Evolutionary conservation across 2,888 invertebrate species (phyloP).

Genomic region (Plagodis dolabraria): DNA sequence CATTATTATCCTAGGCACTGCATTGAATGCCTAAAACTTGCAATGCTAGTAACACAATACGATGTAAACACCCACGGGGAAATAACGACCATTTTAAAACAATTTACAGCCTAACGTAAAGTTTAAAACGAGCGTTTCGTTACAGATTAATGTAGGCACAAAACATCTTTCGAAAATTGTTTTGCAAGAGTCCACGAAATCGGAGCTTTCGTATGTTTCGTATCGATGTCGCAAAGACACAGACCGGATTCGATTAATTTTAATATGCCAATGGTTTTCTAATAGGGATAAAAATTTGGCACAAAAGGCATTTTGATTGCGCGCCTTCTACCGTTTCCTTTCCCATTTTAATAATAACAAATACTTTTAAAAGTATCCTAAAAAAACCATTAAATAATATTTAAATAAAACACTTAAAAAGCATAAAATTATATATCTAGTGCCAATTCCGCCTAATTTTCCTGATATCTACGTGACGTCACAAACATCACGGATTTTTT

Average conservation of each 20-base stretch:
- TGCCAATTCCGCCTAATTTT: too few relatives aligned
- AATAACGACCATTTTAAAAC: slow-evolving; percentile 46
- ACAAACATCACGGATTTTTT: too few relatives aligned
- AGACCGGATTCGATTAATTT: background rate
- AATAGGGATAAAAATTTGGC: too few relatives aligned
- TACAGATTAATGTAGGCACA: slow-evolving; percentile 36
- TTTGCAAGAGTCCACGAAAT: slow-evolving; percentile 20
- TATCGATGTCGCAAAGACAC: slow-evolving; percentile 13
- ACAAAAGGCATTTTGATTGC: too few relatives aligned
- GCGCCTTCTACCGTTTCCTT: too few relatives aligned
- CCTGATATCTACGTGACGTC: too few relatives aligned
- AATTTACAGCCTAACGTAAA: slow-evolving; percentile 55
- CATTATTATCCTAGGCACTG: background rate
- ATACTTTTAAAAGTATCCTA: too few relatives aligned
- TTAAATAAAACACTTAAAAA: too few relatives aligned
- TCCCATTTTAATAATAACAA: too few relatives aligned
- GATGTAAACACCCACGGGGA: slow-evolving; percentile 31
- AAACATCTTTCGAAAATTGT: slow-evolving; percentile 36
- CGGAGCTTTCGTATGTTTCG: slow-evolving; percentile 2
- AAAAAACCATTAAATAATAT: too few relatives aligned
- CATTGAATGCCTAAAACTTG: background rate
- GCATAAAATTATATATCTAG: too few relatives aligned
- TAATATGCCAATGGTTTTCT: too few relatives aligned
- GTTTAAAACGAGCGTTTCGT: slow-evolving; percentile 46
- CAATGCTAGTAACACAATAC: slow-evolving; percentile 4